Evolutionary conservation across 1,140 invertebrate species (phyloP).

Genomic region (Trachelipus rathkii): DNA sequence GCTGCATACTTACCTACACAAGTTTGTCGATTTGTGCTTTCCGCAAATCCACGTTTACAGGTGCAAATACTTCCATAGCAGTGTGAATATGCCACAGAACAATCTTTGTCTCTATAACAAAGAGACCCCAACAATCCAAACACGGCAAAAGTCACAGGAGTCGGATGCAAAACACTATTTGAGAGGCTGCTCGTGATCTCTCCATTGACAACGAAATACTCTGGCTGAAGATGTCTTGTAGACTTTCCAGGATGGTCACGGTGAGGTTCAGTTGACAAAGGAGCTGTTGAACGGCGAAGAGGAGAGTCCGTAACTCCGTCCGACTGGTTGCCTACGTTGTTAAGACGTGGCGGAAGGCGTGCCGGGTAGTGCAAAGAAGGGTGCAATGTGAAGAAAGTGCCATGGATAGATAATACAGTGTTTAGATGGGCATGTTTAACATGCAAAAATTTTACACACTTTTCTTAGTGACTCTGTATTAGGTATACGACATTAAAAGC

Average conservation of each 20-base stretch:
- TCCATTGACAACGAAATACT: constrained; percentile 40
- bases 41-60: constrained; percentile 59
- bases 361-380: background rate
- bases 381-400: constrained; percentile 4
- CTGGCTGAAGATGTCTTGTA: constrained; percentile 66
- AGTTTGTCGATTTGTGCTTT: constrained; percentile 65
- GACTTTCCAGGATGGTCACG: constrained; percentile 59
- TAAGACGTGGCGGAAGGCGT: background rate
- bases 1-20: constrained; percentile 60
- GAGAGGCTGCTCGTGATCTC: constrained; percentile 46
- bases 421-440: background rate
- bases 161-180: constrained; percentile 45
- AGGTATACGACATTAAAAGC: too few species aligned
- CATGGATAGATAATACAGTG: background rate
- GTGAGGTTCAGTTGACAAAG: constrained; percentile 71
- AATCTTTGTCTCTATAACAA: constrained; percentile 68
- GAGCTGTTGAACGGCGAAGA: constrained; percentile 66
- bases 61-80: constrained; percentile 68
- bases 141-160: constrained; percentile 55
- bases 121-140: constrained; percentile 69
- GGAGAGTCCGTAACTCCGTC: constrained; percentile 62
- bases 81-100: constrained; percentile 64
- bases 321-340: constrained; percentile 47
- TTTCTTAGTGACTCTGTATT: too few species aligned
- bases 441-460: background rate